Conservation (phyloP, 1,140 invertebrate species). For the Oryctes rhinoceros region DNA sequence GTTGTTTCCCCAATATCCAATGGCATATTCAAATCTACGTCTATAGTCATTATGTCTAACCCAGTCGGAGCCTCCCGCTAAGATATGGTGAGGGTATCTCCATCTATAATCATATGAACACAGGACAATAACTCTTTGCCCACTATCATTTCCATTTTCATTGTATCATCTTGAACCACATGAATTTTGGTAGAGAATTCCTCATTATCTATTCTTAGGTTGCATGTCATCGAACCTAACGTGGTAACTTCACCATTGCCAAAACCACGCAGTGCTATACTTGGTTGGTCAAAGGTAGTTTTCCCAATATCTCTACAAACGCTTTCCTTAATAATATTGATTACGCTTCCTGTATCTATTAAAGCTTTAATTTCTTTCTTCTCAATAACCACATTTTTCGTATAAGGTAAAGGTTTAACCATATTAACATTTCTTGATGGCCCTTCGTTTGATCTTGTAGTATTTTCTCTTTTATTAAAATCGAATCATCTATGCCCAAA, state of each 20-base stretch:
- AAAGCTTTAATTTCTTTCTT: background rate
- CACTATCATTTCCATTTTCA: background rate
- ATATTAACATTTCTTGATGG: no score
- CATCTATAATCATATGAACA: background rate
- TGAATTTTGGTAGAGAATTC: background rate
- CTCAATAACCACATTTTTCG: background rate
- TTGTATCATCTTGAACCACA: background rate
- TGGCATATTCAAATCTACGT: background rate
- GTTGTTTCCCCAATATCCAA: background rate
- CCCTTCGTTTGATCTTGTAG: background rate
- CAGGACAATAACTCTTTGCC: background rate
- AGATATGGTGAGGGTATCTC: background rate
- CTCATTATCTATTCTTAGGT: conserved; percentile 2
- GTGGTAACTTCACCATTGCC: background rate
- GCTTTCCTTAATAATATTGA: conserved; percentile 13
- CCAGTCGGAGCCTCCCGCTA: background rate
- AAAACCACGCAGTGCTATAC: background rate
- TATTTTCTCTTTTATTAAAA: background rate
- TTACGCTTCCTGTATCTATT: background rate
- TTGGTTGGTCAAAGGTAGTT: background rate
- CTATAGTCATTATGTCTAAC: conserved; percentile 6
- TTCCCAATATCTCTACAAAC: background rate
- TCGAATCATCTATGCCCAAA: conserved; percentile 24
- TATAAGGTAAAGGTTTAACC: no score
- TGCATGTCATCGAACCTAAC: background rate